phyloP scores from a whole-genome alignment of 2,113 vertebrate genomes.

The Gallinago paraguaiae region DNA sequence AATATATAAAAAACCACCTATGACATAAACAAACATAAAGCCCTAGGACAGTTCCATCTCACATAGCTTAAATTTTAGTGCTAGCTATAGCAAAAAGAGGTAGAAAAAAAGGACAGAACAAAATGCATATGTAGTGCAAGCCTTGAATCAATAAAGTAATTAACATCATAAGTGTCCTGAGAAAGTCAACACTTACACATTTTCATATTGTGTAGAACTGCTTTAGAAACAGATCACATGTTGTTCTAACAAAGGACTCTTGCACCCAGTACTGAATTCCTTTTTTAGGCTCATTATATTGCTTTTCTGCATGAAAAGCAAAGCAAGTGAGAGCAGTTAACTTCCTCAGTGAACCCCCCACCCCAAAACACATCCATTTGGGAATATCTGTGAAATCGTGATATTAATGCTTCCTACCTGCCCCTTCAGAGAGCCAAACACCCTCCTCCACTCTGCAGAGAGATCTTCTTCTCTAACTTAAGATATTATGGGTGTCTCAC shows the following conservation, averaged over 20 bases:
- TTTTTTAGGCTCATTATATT: background rate
- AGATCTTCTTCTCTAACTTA: rapidly evolving
- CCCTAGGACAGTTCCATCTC: background rate
- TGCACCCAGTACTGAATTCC: background rate
- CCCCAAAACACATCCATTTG: too few species aligned
- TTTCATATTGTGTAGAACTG: rapidly evolving
- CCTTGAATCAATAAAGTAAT: background rate
- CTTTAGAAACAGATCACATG: background rate
- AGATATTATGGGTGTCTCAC: rapidly evolving
- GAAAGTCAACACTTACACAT: rapidly evolving
- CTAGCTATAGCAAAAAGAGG: background rate
- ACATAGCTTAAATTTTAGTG: background rate
- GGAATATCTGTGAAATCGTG: background rate
- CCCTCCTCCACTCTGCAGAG: rapidly evolving
- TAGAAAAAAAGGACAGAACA: background rate
- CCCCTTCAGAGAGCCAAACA: rapidly evolving
- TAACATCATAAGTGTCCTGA: background rate
- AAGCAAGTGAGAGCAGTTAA: rapidly evolving
- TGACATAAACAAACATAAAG: background rate
- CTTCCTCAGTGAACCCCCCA: too few species aligned
- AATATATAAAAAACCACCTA: background rate
- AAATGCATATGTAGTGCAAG: rapidly evolving
- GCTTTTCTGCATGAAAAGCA: background rate
- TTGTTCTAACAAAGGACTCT: background rate
- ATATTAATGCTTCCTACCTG: background rate